These are phyloP conservation scores for rabbit (Oryctolagus cuniculus) DNA, from an alignment of 2,113 vertebrate genomes.

Conservation along the genomic window mOryCun1.1 NC_091449.1:33905001-33905500, in stretches of 20 bases:
- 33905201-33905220: neutral
- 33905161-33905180: neutral
- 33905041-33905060: constrained; percentile 94
- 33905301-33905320: neutral
- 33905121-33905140: too few relatives aligned
- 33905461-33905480: constrained; percentile 97
- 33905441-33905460: constrained; percentile 98
- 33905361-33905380: constrained; percentile 96
- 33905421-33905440: constrained; percentile 97
- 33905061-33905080: constrained; percentile 94
- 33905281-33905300: too few relatives aligned
- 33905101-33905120: neutral
- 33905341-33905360: neutral
- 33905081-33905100: constrained; percentile 95
- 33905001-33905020: constrained; percentile 63
- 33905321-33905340: neutral
- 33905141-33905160: rapidly evolving
- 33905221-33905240: neutral
- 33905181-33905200: rapidly evolving
- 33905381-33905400: constrained; percentile 96
- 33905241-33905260: neutral
- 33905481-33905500: constrained; percentile 96
- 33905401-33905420: constrained; percentile 97
- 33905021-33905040: constrained; percentile 90
- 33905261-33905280: neutral